These are phyloP conservation scores for Microcebus murinus DNA, from an alignment of 2,113 vertebrate species.

Conservation along the genomic window DNA sequence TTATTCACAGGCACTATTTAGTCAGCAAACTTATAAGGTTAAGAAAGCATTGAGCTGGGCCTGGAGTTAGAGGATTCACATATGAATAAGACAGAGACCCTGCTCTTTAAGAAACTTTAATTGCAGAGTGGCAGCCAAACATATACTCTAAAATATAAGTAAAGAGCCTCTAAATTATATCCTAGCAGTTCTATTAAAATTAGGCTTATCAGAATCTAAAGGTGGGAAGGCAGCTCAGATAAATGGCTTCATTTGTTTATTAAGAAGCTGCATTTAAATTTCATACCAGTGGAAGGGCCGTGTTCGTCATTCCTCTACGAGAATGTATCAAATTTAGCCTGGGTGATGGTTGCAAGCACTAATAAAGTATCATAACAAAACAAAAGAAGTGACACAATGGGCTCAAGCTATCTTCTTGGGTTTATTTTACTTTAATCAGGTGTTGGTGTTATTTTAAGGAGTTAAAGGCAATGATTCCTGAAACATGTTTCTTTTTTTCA, in stretches of 20 bases:
- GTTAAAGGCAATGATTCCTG: slow-evolving; percentile 8
- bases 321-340: neutral
- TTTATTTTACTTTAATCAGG: neutral
- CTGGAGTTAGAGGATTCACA: neutral
- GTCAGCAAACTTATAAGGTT: slow-evolving; percentile 12
- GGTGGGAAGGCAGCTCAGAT: neutral
- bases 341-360: neutral
- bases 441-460: slow-evolving; percentile 24
- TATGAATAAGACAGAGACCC: neutral
- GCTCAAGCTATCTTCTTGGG: neutral
- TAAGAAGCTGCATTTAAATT: slow-evolving; percentile 20
- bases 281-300: neutral
- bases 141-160: neutral
- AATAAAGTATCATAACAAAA: slow-evolving; percentile 39
- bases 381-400: slow-evolving; percentile 20
- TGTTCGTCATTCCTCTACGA: neutral
- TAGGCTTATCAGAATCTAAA: neutral
- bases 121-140: neutral
- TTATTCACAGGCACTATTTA: neutral
- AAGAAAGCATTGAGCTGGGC: neutral
- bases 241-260: neutral
- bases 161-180: neutral
- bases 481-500: slow-evolving; percentile 24
- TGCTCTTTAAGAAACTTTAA: neutral
- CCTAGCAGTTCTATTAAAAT: neutral